Percentiles rank a stretch among this genome's conserved stretches.
phyloP scores from a whole-genome alignment of 2,113 vertebrate species.

The Clarias macrocephalus region DNA sequence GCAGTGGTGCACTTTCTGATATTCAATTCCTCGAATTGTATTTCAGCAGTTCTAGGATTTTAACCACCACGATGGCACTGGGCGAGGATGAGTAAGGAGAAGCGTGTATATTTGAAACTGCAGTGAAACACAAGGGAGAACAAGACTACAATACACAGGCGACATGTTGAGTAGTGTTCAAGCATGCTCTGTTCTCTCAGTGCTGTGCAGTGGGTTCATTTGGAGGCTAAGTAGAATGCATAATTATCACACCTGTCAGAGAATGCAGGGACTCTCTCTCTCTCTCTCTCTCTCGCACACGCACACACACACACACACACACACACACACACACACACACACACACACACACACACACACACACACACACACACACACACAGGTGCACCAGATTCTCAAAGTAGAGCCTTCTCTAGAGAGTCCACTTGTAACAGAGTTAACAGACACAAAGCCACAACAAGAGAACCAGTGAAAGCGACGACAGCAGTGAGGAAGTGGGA shows the following conservation, averaged over 20 bases:
- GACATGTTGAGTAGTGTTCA: conserved; percentile 7
- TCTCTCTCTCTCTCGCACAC: neutral
- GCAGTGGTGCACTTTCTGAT: neutral
- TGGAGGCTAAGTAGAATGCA: conserved; percentile 24
- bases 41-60: neutral
- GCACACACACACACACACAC: conserved; percentile 8
- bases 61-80: neutral
- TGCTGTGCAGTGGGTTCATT: conserved; percentile 25
- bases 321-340: neutral
- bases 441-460: conserved; percentile 9
- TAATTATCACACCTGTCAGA: conserved; percentile 36
- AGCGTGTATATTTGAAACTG: neutral
- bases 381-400: conserved; percentile 4
- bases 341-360: conserved; percentile 28
- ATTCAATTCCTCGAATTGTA: neutral
- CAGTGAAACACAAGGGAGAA: conserved; percentile 13
- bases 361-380: neutral
- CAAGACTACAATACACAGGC: conserved; percentile 26
- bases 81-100: neutral
- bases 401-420: conserved; percentile 11
- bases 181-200: conserved; percentile 5
- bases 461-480: conserved; percentile 13
- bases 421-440: conserved; percentile 3
- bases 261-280: neutral
- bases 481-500: conserved; percentile 2